Percentiles rank a stretch among this genome's conserved stretches.
Conservation (phyloP, 2,888 invertebrate genomes). For the Stenurella melanura region DNA sequence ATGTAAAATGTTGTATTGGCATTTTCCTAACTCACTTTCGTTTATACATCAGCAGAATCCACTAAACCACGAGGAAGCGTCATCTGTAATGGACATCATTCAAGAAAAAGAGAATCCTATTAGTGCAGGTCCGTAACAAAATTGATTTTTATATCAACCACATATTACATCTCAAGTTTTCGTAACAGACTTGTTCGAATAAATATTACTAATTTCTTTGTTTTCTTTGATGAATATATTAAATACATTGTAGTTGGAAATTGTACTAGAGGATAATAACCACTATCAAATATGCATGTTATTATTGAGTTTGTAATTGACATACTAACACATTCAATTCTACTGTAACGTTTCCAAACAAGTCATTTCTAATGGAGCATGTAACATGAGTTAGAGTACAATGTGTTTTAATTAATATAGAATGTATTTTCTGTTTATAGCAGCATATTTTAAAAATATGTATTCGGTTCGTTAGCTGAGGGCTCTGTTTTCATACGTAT, state of each 20-base stretch:
- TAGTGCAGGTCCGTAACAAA: conserved; percentile 53
- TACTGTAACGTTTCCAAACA: not conserved
- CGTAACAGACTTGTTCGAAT: not conserved
- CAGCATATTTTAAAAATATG: not conserved
- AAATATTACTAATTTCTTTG: not conserved
- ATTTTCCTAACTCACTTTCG: conserved; percentile 30
- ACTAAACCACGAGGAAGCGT: conserved; percentile 20
- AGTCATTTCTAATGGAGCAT: not conserved
- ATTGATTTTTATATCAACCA: conserved; percentile 29
- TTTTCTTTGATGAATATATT: not conserved
- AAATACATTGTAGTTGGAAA: not conserved
- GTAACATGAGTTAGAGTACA: not conserved
- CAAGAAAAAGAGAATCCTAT: conserved; percentile 54
- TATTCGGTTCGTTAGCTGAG: not conserved
- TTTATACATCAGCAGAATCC: conserved; percentile 36
- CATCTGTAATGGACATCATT: conserved; percentile 52
- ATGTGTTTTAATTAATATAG: not conserved
- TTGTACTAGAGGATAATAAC: not conserved
- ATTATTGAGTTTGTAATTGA: not conserved
- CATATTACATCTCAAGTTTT: conserved; percentile 15
- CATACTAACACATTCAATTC: not conserved
- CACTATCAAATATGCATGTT: not conserved
- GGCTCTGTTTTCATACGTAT: not conserved
- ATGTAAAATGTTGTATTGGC: conserved; percentile 24
- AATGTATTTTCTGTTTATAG: not conserved